Conservation (phyloP, 2,113 vertebrate species). For the Dasyornis broadbenti region DNA sequence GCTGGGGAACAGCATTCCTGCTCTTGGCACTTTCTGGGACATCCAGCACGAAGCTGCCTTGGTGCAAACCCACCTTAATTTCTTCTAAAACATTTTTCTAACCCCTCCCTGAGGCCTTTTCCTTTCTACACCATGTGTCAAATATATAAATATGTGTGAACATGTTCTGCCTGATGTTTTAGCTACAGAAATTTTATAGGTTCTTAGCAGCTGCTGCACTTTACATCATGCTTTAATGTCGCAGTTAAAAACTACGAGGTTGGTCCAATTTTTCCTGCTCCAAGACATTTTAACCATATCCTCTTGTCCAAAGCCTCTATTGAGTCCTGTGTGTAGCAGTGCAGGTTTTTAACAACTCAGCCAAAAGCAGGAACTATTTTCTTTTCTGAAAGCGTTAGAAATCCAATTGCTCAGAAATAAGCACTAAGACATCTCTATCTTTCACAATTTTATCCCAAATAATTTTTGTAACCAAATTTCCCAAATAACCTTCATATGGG, state of each 20-base stretch:
- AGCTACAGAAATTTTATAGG: not conserved
- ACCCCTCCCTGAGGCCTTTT: not conserved
- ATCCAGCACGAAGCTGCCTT: not conserved
- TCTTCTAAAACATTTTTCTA: not conserved
- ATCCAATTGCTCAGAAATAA: not conserved
- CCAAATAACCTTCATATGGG: not conserved
- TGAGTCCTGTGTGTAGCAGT: not conserved
- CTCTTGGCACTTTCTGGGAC: not conserved
- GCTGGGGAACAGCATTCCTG: not conserved
- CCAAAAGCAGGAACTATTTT: not conserved
- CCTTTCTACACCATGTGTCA: not conserved
- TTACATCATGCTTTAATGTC: not conserved
- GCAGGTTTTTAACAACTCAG: slow-evolving; percentile 10
- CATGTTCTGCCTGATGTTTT: not conserved
- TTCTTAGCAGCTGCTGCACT: not conserved
- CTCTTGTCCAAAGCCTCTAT: not conserved
- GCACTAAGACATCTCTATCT: not conserved
- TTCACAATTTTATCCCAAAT: not conserved
- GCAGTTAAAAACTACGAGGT: not conserved
- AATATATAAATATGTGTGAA: not conserved
- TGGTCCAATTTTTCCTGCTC: not conserved
- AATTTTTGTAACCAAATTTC: not conserved
- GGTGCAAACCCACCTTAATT: not conserved
- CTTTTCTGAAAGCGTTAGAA: not conserved
- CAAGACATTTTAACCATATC: not conserved